Evolutionary conservation across 2,888 invertebrate genomes (phyloP), one percentile per base, ranked within the genome.

Genomic region (Allophyes oxyacanthae): DNA sequence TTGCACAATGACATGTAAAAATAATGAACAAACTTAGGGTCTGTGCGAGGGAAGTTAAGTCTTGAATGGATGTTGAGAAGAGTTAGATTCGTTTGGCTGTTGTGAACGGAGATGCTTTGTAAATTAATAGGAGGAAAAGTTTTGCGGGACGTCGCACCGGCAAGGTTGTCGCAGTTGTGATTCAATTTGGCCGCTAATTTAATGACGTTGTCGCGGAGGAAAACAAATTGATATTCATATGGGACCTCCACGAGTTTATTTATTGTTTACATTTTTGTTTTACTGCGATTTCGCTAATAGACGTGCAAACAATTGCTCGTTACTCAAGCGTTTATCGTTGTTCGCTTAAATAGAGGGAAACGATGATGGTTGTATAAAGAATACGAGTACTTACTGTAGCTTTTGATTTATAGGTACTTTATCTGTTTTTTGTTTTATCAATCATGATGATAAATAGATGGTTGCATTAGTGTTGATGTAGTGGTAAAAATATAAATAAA

Each of bases 201-300:
- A 90, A 93, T 93, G 92, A 93, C 88, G 90, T 86, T 90, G 89
- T 88, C 84, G 89, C 71, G 84, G 83, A 89, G 83, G 89, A 86
- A 92, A 92, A 91, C 92, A 93, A 91, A 93, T 94, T 93, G 93
- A 92, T 92, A 94, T 93, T 92, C 94, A 94, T 92, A 92, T 93
- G 93, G 92, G 93, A 92, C 91, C 85, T 81, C 81, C 82, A 82
- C 79, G 78, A 81, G 82, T 83, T 87, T 87, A 85, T 87, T 74
- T 88, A 81, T 85, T 88, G 83, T 87, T 87, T 86, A 84, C 87
- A 81, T 87, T 88, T 87, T 79, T 81, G 73, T 69, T 78, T 79
- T 70, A 46, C 54, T 58, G 48, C 51, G 51, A 67, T 75, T 77
- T 66, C 64, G 80, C 80, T 80, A 78, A 79, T 81, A 69, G 60